phyloP scores from a whole-genome alignment of 2,113 vertebrate genomes.

The Ammodytes marinus region DNA sequence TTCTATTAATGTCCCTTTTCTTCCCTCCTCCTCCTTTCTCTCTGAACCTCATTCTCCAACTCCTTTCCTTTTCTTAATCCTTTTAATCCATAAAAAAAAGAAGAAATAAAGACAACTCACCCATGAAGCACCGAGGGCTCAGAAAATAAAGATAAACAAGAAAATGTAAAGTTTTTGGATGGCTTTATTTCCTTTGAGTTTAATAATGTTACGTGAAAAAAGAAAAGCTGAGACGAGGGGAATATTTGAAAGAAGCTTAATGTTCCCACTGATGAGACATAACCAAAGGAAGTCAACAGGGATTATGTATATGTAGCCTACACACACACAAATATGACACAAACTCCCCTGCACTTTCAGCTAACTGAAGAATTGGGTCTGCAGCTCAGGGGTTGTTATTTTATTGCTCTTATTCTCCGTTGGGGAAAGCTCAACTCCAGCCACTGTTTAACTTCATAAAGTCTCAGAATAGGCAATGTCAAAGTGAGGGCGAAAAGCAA shows the following conservation, averaged over 20 bases:
- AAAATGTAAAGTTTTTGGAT: conserved; percentile 33
- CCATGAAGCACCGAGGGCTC: conserved; percentile 49
- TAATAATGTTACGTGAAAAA: conserved; percentile 24
- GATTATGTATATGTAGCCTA: conserved; percentile 61
- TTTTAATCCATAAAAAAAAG: conserved; percentile 60
- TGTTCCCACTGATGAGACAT: conserved; percentile 44
- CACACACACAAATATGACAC: conserved; percentile 30
- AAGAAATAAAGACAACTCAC: conserved; percentile 43
- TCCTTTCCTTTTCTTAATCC: conserved; percentile 59
- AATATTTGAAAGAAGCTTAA: conserved; percentile 46
- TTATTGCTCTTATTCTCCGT: conserved; percentile 40
- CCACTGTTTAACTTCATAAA: conserved; percentile 41
- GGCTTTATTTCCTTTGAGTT: conserved; percentile 25
- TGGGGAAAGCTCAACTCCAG: conserved; percentile 14
- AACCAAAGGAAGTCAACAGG: conserved; percentile 43
- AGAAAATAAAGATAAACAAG: conserved; percentile 59
- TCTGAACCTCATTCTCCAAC: not conserved
- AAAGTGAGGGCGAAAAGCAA: conserved; percentile 20
- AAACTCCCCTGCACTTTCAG: conserved; percentile 35
- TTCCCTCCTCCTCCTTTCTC: not conserved
- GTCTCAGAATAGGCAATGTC: conserved; percentile 39
- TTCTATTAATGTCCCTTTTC: not conserved
- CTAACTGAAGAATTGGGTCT: conserved; percentile 34
- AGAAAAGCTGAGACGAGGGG: conserved; percentile 4
- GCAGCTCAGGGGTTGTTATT: conserved; percentile 18